These are phyloP conservation scores for Hucho hucho DNA, from an alignment of 2,113 vertebrate species.

Conservation along the genomic window DNA sequence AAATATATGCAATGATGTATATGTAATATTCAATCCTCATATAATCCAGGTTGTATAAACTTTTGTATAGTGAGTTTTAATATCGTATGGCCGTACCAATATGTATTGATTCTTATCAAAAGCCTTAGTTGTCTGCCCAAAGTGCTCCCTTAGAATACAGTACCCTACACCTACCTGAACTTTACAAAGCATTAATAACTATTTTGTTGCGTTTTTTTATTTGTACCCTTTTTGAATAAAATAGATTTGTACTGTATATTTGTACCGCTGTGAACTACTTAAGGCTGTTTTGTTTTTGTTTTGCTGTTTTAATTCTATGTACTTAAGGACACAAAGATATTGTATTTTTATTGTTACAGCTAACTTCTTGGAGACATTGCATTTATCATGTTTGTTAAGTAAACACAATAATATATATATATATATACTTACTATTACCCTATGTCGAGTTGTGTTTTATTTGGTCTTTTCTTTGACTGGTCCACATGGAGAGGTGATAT, in stretches of 20 bases:
- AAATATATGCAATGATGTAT: conserved; percentile 82
- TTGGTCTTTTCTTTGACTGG: conserved; percentile 16
- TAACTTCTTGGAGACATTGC: conserved; percentile 94
- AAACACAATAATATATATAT: conserved; percentile 95
- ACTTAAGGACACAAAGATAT: conserved; percentile 98
- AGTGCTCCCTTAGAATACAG: conserved; percentile 80
- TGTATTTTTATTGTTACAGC: conserved; percentile 99
- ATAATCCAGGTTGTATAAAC: conserved; percentile 84
- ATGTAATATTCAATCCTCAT: conserved; percentile 82
- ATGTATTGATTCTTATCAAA: conserved; percentile 82
- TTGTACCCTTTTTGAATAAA: conserved; percentile 99
- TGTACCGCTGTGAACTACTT: conserved; percentile 98
- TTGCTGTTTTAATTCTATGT: conserved; percentile 90
- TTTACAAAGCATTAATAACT: conserved; percentile 94
- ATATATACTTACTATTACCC: conserved; percentile 62
- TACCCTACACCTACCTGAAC: conserved; percentile 80
- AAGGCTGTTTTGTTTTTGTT: conserved; percentile 79
- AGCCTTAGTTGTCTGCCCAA: conserved; percentile 84
- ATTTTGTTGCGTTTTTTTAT: conserved; percentile 98
- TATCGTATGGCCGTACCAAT: conserved; percentile 79
- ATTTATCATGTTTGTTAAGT: conserved; percentile 99
- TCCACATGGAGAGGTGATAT: background rate
- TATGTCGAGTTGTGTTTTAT: conserved; percentile 47
- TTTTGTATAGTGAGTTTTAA: conserved; percentile 83
- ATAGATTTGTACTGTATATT: conserved; percentile 99